phyloP scores from a whole-genome alignment of 2,888 invertebrate species.

The Amiota mariae region DNA sequence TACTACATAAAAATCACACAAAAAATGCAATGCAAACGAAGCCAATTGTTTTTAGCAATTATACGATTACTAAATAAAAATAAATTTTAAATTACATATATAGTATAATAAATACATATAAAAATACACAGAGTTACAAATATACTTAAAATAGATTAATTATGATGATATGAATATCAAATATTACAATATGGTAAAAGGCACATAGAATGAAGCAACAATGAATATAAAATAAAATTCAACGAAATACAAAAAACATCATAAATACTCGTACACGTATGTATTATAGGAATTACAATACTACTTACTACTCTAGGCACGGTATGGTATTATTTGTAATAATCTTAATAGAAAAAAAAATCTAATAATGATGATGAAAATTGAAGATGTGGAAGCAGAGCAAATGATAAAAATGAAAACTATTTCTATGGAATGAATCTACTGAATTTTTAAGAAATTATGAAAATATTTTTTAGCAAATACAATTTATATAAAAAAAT shows the following conservation, averaged over 20 bases:
- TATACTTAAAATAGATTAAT: too few species aligned
- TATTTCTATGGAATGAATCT: background rate
- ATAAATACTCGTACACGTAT: too few species aligned
- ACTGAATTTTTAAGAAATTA: background rate
- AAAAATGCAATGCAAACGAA: slow-evolving; percentile 49
- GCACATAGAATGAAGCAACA: too few species aligned
- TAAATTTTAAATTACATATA: slow-evolving; percentile 34
- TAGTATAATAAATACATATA: slow-evolving; percentile 6
- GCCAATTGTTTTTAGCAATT: slow-evolving; percentile 69
- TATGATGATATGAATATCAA: too few species aligned
- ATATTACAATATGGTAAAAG: too few species aligned
- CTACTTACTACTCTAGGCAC: background rate
- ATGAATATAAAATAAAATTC: slow-evolving; percentile 30
- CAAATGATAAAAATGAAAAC: too few species aligned
- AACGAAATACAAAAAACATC: slow-evolving; percentile 16
- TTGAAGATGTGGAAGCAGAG: too few species aligned
- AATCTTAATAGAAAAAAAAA: background rate
- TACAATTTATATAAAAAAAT: background rate
- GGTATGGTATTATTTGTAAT: background rate
- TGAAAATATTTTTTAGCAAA: slow-evolving; percentile 13
- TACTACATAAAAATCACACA: background rate
- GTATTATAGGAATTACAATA: background rate
- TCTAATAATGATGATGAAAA: too few species aligned
- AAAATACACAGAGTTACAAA: too few species aligned
- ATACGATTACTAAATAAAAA: slow-evolving; percentile 38